Percentiles rank a stretch among this genome's conserved stretches.
Conservation (phyloP, 2,888 invertebrate genomes). For the Epinotia demarniana region DNA sequence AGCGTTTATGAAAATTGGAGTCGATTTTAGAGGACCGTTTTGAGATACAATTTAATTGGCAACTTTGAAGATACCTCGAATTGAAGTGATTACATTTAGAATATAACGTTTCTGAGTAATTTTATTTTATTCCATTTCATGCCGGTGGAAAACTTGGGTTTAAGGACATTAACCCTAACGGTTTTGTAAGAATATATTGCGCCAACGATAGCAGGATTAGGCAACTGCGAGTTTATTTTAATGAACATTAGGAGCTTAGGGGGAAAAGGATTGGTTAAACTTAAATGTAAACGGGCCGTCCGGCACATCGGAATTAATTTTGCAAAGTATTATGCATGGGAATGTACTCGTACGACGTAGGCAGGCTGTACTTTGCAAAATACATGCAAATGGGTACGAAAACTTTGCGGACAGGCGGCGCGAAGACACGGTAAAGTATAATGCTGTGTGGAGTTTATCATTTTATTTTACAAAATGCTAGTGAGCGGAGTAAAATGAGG, state of each 20-base stretch:
- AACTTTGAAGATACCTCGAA: constrained; percentile 39
- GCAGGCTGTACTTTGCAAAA: constrained; percentile 9
- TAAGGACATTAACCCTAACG: background rate
- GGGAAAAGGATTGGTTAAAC: background rate
- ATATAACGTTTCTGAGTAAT: constrained; percentile 33
- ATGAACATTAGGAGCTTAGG: background rate
- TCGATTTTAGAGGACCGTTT: constrained; percentile 26
- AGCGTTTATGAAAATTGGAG: constrained; percentile 17
- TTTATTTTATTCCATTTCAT: constrained; percentile 31
- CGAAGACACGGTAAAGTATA: constrained; percentile 10
- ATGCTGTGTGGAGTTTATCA: constrained; percentile 6
- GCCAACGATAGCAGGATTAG: background rate
- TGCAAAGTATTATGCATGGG: constrained; percentile 26
- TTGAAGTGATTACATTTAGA: constrained; percentile 29
- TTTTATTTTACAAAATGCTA: constrained; percentile 5
- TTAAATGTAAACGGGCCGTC: background rate
- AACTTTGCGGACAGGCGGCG: constrained; percentile 18
- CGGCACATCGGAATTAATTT: constrained; percentile 10
- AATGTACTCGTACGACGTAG: background rate
- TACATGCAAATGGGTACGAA: constrained; percentile 17
- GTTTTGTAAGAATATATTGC: background rate
- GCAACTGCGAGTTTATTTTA: constrained; percentile 11
- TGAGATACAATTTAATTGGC: constrained; percentile 38
- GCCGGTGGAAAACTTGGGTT: constrained; percentile 1
- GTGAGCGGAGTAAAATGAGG: background rate